phyloP scores from a whole-genome alignment of 1,140 invertebrate genomes.

The Tribolium castaneum region DNA sequence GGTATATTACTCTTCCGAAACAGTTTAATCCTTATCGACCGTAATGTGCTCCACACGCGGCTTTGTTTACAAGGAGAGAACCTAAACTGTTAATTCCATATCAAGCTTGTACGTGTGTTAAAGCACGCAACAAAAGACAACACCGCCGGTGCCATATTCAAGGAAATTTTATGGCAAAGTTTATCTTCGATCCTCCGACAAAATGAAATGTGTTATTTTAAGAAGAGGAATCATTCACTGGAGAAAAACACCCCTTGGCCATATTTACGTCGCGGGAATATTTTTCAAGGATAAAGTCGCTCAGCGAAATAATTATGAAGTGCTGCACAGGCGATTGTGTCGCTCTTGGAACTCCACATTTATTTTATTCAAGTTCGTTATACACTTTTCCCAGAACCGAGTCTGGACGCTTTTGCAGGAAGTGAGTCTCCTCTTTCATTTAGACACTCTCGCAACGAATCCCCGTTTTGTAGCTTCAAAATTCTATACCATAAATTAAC shows the following conservation, averaged over 20 bases:
- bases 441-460: neutral
- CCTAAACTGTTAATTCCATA: constrained; percentile 21
- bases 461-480: neutral
- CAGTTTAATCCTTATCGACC: constrained; percentile 20
- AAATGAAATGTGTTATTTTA: constrained; percentile 32
- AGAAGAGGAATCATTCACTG: constrained; percentile 8
- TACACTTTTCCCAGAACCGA: constrained; percentile 10
- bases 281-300: constrained; percentile 28
- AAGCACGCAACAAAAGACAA: constrained; percentile 30
- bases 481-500: neutral
- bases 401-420: constrained; percentile 25
- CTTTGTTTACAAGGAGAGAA: constrained; percentile 11
- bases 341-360: constrained; percentile 25
- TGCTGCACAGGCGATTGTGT: constrained; percentile 25
- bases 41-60: constrained; percentile 5
- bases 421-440: constrained; percentile 20
- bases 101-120: constrained; percentile 21
- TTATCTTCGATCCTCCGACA: constrained; percentile 15
- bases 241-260: constrained; percentile 1
- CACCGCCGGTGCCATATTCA: neutral
- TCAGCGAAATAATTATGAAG: constrained; percentile 28
- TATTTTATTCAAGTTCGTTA: constrained; percentile 17
- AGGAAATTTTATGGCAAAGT: constrained; percentile 21
- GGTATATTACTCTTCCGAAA: neutral
- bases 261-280: constrained; percentile 14